Percentiles rank a stretch among this genome's conserved stretches.
Conservation (phyloP, 2,888 invertebrate genomes). For the Meta bourneti region DNA sequence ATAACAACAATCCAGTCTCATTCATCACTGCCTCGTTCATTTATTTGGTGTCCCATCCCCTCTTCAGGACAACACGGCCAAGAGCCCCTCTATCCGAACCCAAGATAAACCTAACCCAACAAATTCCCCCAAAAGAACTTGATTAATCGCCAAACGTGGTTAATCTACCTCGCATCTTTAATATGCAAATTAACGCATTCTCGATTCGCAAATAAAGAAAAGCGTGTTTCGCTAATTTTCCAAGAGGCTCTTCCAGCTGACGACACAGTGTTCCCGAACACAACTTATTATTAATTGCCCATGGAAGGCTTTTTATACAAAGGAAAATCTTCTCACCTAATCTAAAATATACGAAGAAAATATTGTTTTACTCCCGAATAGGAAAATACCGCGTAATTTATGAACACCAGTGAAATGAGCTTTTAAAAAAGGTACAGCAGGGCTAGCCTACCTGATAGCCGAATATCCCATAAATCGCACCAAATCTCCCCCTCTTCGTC, state of each 20-base stretch:
- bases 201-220: background rate
- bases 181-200: slow-evolving; percentile 1
- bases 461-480: slow-evolving; percentile 15
- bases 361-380: background rate
- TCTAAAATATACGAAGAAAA: background rate
- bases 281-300: background rate
- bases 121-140: background rate
- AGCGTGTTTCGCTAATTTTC: background rate
- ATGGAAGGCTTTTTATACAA: background rate
- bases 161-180: background rate
- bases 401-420: background rate
- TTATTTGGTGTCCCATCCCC: background rate
- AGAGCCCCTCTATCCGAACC: background rate
- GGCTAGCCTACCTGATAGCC: background rate
- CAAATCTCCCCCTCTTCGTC: background rate
- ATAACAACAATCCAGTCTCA: background rate
- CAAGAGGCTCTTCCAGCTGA: background rate
- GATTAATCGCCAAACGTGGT: background rate
- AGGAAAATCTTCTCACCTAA: background rate
- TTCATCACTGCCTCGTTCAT: background rate
- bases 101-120: background rate
- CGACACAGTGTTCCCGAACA: too few relatives aligned
- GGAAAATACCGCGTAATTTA: background rate
- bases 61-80: background rate
- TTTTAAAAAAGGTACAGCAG: background rate